Percentiles rank a stretch among this genome's conserved stretches.
These are phyloP conservation scores for Drosophila kikkawai DNA, from an alignment of 1,140 invertebrate genomes.

Conservation along the genomic window DNA sequence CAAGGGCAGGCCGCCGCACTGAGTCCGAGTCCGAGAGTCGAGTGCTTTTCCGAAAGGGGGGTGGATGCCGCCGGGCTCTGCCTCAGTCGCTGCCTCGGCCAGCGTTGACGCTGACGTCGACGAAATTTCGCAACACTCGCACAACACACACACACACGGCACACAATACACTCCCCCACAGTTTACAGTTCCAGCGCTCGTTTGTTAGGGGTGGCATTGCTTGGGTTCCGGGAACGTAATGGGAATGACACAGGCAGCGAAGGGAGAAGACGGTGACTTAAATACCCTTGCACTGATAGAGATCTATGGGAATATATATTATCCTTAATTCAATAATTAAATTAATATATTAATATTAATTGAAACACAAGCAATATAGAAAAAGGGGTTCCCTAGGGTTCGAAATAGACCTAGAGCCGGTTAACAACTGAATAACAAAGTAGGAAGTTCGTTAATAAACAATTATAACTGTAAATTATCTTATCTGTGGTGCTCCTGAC, in stretches of 20 bases:
- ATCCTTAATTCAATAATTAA: not conserved
- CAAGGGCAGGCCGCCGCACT: conserved; percentile 71
- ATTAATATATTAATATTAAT: no score
- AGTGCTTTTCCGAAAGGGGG: conserved; percentile 58
- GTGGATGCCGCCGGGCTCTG: conserved; percentile 17
- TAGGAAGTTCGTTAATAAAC: not conserved
- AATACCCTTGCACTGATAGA: conserved; percentile 13
- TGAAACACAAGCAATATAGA: no score
- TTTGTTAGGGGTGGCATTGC: conserved; percentile 72
- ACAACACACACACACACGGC: conserved; percentile 22
- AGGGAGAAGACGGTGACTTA: conserved; percentile 3
- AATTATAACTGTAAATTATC: not conserved
- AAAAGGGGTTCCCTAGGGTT: no score
- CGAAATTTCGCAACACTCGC: conserved; percentile 81
- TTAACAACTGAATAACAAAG: not conserved
- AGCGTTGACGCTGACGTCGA: conserved; percentile 23
- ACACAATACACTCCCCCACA: conserved; percentile 35
- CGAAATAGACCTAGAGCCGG: not conserved
- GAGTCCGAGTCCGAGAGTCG: conserved; percentile 37
- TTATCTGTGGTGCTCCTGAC: not conserved
- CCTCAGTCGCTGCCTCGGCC: not conserved
- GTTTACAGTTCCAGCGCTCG: conserved; percentile 31
- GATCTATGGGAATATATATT: not conserved
- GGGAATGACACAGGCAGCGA: conserved; percentile 12
- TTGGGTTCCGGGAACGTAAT: conserved; percentile 43